phyloP scores from a whole-genome alignment of 2,888 invertebrate genomes.

The Desoria tigrina region DNA sequence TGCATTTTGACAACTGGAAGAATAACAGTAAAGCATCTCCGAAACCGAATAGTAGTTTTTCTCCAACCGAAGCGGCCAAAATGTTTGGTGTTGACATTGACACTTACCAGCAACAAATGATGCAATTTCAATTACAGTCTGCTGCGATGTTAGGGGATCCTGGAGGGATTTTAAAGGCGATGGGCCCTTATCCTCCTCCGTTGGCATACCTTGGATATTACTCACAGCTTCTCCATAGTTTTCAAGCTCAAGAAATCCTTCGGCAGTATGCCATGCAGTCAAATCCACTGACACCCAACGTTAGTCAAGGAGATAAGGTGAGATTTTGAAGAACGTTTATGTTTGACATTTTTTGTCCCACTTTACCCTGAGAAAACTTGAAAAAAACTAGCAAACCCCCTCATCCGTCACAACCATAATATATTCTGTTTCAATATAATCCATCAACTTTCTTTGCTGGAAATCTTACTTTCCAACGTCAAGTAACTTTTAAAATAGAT shows the following conservation, averaged over 20 bases:
- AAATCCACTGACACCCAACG: slow-evolving; percentile 40
- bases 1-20: slow-evolving; percentile 27
- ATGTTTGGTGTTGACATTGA: slow-evolving; percentile 52
- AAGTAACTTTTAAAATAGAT: too few species aligned
- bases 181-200: slow-evolving; percentile 51
- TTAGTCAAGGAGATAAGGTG: slow-evolving; percentile 53
- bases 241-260: slow-evolving; percentile 55
- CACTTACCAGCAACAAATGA: slow-evolving; percentile 53
- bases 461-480: too few species aligned
- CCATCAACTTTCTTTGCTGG: too few species aligned
- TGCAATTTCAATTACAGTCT: slow-evolving; percentile 53
- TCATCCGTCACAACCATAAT: too few species aligned
- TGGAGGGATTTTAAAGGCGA: slow-evolving; percentile 50
- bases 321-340: too few species aligned
- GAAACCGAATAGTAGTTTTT: slow-evolving; percentile 25
- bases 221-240: slow-evolving; percentile 55
- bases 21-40: slow-evolving; percentile 1
- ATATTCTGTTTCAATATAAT: too few species aligned
- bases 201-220: slow-evolving; percentile 55
- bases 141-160: slow-evolving; percentile 53
- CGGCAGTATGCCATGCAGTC: slow-evolving; percentile 54
- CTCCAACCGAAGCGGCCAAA: slow-evolving; percentile 52
- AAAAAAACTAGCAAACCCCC: slow-evolving; percentile 10
- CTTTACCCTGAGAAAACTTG: slow-evolving; percentile 15
- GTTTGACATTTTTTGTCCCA: slow-evolving; percentile 3